Base-by-base conservation (phyloP, 1,140 invertebrate species). In the Stegodyphus mimosarum region DNA sequence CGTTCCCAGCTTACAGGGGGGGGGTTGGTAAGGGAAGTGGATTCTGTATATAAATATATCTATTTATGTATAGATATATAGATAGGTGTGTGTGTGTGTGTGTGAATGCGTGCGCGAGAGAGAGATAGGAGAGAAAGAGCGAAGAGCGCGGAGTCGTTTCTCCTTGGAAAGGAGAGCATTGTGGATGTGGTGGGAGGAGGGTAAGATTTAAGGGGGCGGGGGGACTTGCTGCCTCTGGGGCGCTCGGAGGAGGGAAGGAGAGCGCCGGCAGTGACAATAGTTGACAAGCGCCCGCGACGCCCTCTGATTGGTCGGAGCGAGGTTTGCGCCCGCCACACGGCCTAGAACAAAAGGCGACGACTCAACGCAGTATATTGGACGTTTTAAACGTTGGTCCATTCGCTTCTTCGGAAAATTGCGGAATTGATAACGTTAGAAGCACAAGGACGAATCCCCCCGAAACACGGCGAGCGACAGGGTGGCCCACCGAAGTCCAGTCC, bases 241-340 rank as follows among this genome's bases (percentile, higher is more conserved):
- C 69, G 69, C 60, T 81, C 78, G 70, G 66, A n/a, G 15, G 74
- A 48, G 18, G 18, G 33, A 6, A 17, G 55, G 18, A 52, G 73
- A 64, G 64, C 10, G 63, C 50, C 64, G 48, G 73, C 73, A 70
- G 75, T 86, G 83, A 86, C 83, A 86, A 86, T 86, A 78, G 83
- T 78, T 86, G 83, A 86, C 83, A 86, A 78, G 83, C 83, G 75
- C 75, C 83, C 74, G 74, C 73, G 83, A 76, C 74, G 83, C 73
- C n/a, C 73, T 72, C 83, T 86, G 83, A 86, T 86, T 86, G 83
- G 83, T 86, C 83, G 75, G 73, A 69, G 73, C 51, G 51, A 64
- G 73, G 73, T 77, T 64, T 66, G 60, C 63, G 55, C 71, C n/a
- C 81, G 66, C 50, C 51, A 75, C 64, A 55, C 75, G 69, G 53